phyloP scores from a whole-genome alignment of 2,888 invertebrate genomes.

The Lobophora halterata region DNA sequence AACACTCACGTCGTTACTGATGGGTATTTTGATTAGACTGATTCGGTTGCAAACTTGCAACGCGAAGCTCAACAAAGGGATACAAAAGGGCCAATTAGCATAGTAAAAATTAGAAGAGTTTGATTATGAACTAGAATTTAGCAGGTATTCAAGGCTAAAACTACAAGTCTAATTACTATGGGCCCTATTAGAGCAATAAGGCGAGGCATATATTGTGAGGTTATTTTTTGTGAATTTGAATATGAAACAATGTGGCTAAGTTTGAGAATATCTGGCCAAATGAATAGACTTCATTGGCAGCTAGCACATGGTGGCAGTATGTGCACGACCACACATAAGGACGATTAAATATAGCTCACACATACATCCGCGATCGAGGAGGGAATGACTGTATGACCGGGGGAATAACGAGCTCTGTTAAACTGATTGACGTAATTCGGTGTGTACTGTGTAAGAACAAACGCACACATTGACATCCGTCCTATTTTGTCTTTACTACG shows the following conservation, averaged over 20 bases:
- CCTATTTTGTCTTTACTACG: conserved; percentile 73
- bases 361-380: conserved; percentile 47
- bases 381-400: conserved; percentile 63
- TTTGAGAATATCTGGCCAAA: conserved; percentile 61
- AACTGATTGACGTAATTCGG: conserved; percentile 72
- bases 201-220: no score
- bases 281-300: conserved; percentile 74
- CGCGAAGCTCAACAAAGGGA: conserved; percentile 30
- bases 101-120: conserved; percentile 36
- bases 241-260: conserved; percentile 30
- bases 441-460: conserved; percentile 54
- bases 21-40: conserved; percentile 20
- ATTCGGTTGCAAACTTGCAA: conserved; percentile 23
- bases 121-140: conserved; percentile 45
- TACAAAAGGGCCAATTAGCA: conserved; percentile 47
- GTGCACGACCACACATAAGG: conserved; percentile 62
- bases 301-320: conserved; percentile 70
- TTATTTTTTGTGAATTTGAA: no score
- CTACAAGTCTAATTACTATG: no score
- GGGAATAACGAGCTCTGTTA: conserved; percentile 62
- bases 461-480: conserved; percentile 60
- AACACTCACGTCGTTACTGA: conserved; percentile 22
- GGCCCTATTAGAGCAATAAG: conserved; percentile 30
- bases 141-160: conserved; percentile 44
- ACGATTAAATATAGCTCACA: conserved; percentile 74